Percentiles rank a stretch among this genome's conserved stretches.
Conservation (phyloP, 2,888 invertebrate genomes). For the Drosophila recens region DNA sequence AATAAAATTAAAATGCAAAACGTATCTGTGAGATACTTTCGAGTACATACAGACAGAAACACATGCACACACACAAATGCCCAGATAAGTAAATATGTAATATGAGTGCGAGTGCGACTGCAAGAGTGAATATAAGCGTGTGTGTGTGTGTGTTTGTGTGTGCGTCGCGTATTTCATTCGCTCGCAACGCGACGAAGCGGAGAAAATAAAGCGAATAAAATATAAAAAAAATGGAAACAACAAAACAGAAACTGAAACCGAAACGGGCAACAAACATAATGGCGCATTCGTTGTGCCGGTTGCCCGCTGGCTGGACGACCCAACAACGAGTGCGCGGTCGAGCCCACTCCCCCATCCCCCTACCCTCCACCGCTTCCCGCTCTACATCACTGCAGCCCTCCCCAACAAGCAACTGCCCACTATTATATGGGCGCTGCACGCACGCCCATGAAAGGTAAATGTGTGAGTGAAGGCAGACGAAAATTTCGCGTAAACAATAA, state of each 20-base stretch:
- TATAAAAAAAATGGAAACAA: slow-evolving; percentile 74
- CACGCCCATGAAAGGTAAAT: slow-evolving; percentile 63
- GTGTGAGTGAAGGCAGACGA: slow-evolving; percentile 53
- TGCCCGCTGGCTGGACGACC: slow-evolving; percentile 51
- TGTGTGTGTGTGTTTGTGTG: slow-evolving; percentile 24
- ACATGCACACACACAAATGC: slow-evolving; percentile 4
- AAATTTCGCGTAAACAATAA: slow-evolving; percentile 76
- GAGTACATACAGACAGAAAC: slow-evolving; percentile 16
- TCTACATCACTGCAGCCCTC: slow-evolving; percentile 12
- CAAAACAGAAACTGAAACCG: slow-evolving; percentile 64
- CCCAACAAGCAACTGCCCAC: slow-evolving; percentile 47
- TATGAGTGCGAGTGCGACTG: slow-evolving; percentile 35
- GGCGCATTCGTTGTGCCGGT: slow-evolving; percentile 63
- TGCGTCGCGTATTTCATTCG: slow-evolving; percentile 74
- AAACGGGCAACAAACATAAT: slow-evolving; percentile 66
- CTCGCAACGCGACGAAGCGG: slow-evolving; percentile 78
- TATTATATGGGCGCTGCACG: slow-evolving; percentile 63
- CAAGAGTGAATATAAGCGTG: slow-evolving; percentile 19
- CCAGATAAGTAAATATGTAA: slow-evolving; percentile 22
- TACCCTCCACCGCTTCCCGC: neutral
- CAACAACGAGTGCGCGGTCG: slow-evolving; percentile 16
- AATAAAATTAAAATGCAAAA: slow-evolving; percentile 79
- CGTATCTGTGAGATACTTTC: slow-evolving; percentile 66
- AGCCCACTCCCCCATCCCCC: slow-evolving; percentile 20
- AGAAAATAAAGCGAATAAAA: slow-evolving; percentile 80